Percentiles rank a stretch among this genome's conserved stretches.
phyloP scores from a whole-genome alignment of 2,888 invertebrate genomes.

The Embidobia sp. region DNA sequence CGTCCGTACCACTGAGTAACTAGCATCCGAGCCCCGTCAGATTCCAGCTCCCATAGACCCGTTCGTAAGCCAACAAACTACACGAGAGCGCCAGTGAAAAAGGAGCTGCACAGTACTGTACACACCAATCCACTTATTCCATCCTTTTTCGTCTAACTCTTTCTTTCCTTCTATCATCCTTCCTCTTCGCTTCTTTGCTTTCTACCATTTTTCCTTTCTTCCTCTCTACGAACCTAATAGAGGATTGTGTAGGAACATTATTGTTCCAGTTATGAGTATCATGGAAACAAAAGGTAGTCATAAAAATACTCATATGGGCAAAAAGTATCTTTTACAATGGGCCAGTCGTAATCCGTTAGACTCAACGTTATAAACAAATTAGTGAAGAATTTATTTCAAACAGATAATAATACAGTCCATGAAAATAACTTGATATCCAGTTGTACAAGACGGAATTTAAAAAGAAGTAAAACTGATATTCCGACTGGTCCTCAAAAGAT shows the following conservation, averaged over 20 bases:
- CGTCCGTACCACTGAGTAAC: conserved; percentile 34
- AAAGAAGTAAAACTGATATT: too few species aligned
- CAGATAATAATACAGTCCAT: too few species aligned
- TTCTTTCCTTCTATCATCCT: background rate
- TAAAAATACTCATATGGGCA: too few species aligned
- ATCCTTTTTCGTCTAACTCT: conserved; percentile 11
- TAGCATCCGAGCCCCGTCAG: conserved; percentile 58
- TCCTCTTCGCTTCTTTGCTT: background rate
- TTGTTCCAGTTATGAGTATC: background rate
- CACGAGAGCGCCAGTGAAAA: conserved; percentile 27
- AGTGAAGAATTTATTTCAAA: too few species aligned
- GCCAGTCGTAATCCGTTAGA: too few species aligned
- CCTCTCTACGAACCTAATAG: background rate
- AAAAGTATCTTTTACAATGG: too few species aligned
- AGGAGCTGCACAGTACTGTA: conserved; percentile 40
- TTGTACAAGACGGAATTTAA: too few species aligned
- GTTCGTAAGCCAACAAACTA: conserved; percentile 15
- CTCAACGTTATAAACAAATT: too few species aligned
- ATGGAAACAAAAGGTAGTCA: too few species aligned
- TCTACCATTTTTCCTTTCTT: background rate
- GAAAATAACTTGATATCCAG: too few species aligned
- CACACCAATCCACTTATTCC: conserved; percentile 24
- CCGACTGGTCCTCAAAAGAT: too few species aligned
- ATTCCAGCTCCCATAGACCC: conserved; percentile 55
- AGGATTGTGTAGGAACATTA: background rate